Conservation (phyloP, 1,140 invertebrate species). For the Dinoponera quadriceps region DNA sequence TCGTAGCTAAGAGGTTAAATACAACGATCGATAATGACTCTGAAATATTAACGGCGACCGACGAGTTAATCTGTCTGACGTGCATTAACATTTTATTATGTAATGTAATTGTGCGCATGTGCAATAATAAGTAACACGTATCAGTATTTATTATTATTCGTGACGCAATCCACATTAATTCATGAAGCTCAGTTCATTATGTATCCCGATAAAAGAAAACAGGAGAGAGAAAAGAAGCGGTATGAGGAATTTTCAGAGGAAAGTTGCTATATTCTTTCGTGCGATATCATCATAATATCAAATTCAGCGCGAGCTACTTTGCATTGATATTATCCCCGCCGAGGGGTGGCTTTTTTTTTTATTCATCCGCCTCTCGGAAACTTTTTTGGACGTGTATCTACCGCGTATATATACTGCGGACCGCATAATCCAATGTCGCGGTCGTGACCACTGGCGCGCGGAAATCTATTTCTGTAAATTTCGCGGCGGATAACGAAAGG, state of each 20-base stretch:
- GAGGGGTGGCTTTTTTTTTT: neutral
- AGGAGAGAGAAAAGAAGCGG: neutral
- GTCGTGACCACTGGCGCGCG: neutral
- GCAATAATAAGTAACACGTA: too few species aligned
- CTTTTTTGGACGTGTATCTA: neutral
- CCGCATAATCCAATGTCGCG: constrained; percentile 21
- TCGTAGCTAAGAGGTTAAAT: too few species aligned
- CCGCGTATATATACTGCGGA: neutral
- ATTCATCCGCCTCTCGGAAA: neutral
- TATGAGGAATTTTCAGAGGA: too few species aligned
- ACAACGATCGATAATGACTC: too few species aligned
- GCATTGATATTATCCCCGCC: constrained; percentile 21
- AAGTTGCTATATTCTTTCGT: neutral
- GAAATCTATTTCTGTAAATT: constrained; percentile 49
- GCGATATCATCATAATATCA: neutral
- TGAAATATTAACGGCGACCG: too few species aligned
- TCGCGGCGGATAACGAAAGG: constrained; percentile 43
- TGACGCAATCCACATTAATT: too few species aligned
- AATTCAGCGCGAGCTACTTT: constrained; percentile 21
- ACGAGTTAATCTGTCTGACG: too few species aligned
- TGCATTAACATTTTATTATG: too few species aligned
- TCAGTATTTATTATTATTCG: too few species aligned
- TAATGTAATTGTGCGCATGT: too few species aligned
- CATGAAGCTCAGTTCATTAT: too few species aligned
- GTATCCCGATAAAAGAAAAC: too few species aligned